Percentiles rank a stretch among this genome's conserved stretches.
These are phyloP conservation scores for Lutjanus argentimaculatus DNA, from an alignment of 2,797 vertebrate genomes.

Conservation along the genomic window DNA sequence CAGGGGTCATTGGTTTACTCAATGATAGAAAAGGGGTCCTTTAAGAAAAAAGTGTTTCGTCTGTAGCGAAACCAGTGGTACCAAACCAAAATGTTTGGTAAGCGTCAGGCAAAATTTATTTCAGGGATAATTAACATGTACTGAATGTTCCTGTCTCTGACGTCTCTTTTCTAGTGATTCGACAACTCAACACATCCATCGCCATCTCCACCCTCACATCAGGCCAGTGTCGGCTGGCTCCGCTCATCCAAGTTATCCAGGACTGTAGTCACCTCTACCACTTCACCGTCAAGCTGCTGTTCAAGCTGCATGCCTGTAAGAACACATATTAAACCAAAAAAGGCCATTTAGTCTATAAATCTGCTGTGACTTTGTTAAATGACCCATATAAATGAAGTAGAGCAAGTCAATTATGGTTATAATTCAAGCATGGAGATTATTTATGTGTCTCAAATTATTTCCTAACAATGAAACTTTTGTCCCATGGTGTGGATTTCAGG, in stretches of 20 bases:
- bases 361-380: background rate
- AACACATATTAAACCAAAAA: slow-evolving; percentile 7
- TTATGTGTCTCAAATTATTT: background rate
- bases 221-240: slow-evolving; percentile 96
- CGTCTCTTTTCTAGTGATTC: slow-evolving; percentile 79
- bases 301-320: slow-evolving; percentile 98
- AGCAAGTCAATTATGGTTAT: background rate
- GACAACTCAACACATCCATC: slow-evolving; percentile 96
- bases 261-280: slow-evolving; percentile 98
- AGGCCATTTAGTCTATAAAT: background rate
- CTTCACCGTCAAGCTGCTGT: slow-evolving; percentile 96
- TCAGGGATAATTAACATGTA: slow-evolving; percentile 10
- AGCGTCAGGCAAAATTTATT: background rate
- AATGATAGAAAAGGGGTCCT: too few species aligned
- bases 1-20: too few species aligned
- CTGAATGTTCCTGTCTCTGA: background rate
- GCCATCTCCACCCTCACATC: slow-evolving; percentile 95
- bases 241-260: slow-evolving; percentile 97
- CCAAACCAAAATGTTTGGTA: background rate
- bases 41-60: too few species aligned
- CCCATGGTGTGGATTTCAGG: slow-evolving; percentile 80
- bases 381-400: background rate
- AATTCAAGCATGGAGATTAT: background rate
- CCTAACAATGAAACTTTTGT: background rate
- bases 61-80: too few species aligned